Base-by-base conservation (phyloP, 1,140 invertebrate species). In the Drosophila erecta region DNA sequence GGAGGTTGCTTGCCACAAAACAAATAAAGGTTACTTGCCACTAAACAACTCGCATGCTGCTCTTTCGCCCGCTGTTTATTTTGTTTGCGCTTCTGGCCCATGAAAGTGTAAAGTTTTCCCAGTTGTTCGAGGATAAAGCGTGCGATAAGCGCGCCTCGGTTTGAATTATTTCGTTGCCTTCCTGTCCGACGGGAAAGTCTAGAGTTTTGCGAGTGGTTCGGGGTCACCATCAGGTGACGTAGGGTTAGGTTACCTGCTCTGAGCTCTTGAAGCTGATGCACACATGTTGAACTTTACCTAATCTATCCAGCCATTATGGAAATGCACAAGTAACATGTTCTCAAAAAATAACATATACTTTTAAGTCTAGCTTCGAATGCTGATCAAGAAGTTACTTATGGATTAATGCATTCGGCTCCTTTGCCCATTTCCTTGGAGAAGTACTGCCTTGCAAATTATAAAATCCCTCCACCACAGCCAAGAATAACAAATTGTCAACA, bases 401-500 rank as follows among this genome's bases (percentile, higher is more conserved):
- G n/a, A 30, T 15, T 27, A 30, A 8, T n/a, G 10, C 24, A 14
- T 10, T 15, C 14, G 11, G 8, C 5, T 11, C 4, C 24, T 5
- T 30, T 30, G 24, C 22, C 17, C 4, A 12, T 22, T 22, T 10
- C 0, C 30, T 30, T 30, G 27, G 0, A 8, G 27, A 7, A 49
- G 17, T 5, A 37, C 15, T 12, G 27, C 30, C 5, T n/a, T 22
- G 6, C 1, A 37, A 44, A 20, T 30, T 47, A 10, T 27, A 24
- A 30, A 54, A 20, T 30, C 49, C 69, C 78, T 46, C 1, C 22
- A 37, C 12, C 15, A 8, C 50, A 61, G 40, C 50, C 38, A 55
- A 59, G 71, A 71, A 84, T 84, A 87, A 89, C 84, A 89, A 89
- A 89, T 89, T 89, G 84, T 89, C 84, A 89, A 77, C 84, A 80